phyloP scores from a whole-genome alignment of 2,797 vertebrate species.

The Lerista edwardsae region DNA sequence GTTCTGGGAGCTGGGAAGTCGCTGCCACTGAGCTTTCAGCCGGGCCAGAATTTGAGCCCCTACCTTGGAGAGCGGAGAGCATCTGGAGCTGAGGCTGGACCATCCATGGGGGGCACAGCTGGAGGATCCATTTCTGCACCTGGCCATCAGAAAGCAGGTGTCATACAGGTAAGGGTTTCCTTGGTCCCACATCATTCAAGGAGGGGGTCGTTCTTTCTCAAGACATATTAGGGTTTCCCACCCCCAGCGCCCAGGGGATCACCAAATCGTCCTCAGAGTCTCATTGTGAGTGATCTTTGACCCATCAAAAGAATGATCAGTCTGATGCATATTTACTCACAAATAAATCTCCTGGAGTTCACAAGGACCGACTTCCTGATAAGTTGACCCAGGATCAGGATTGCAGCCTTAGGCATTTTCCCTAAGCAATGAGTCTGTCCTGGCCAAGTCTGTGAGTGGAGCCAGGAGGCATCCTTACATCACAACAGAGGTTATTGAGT shows the following conservation, averaged over 20 bases:
- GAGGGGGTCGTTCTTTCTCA: not conserved
- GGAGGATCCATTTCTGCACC: constrained; percentile 79
- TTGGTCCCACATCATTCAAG: not conserved
- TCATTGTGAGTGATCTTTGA: not conserved
- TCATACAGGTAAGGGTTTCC: constrained; percentile 84
- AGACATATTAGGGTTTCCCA: not conserved
- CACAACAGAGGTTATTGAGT: not conserved
- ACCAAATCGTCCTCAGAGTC: not conserved
- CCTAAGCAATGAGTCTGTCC: not conserved
- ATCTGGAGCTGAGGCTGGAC: not conserved
- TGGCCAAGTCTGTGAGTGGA: not conserved
- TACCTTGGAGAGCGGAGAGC: constrained; percentile 33
- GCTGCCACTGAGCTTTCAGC: fast-evolving
- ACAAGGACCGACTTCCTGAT: not conserved
- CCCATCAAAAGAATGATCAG: not conserved
- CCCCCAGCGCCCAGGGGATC: not conserved
- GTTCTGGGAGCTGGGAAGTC: constrained; percentile 37
- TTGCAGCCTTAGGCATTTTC: not conserved
- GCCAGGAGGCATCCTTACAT: not conserved
- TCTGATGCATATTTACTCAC: not conserved
- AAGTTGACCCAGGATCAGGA: not conserved
- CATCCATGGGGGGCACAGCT: constrained; percentile 51
- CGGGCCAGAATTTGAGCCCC: not conserved
- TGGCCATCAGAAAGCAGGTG: constrained; percentile 85
- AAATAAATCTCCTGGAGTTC: not conserved